Conservation (phyloP, 2,888 invertebrate species). For the Linnaemya vulpina region DNA sequence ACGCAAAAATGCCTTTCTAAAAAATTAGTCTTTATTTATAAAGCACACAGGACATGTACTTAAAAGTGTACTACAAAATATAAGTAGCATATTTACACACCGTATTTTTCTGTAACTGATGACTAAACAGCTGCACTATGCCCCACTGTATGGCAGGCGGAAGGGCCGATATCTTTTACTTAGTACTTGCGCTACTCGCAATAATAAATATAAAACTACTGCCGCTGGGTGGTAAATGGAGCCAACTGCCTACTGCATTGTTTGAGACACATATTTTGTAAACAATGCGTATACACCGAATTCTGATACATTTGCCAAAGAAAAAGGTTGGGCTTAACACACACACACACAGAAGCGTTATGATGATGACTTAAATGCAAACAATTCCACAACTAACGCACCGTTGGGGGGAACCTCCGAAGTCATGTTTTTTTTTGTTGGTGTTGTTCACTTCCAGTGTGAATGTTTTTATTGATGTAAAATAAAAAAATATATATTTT, state of each 20-base stretch:
- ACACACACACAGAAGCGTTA: conserved; percentile 15
- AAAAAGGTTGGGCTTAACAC: conserved; percentile 62
- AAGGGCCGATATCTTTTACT: not conserved
- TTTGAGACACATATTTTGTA: not conserved
- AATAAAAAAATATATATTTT: conserved; percentile 9
- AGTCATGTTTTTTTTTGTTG: conserved; percentile 6
- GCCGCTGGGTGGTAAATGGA: not conserved
- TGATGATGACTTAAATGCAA: conserved; percentile 36
- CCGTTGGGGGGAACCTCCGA: conserved; percentile 51
- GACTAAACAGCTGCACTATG: too few species aligned
- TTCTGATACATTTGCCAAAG: conserved; percentile 9
- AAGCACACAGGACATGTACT: too few species aligned
- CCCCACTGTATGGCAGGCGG: not conserved
- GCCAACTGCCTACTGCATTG: conserved; percentile 11
- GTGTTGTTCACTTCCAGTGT: not conserved
- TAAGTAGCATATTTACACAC: too few species aligned
- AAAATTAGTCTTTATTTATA: too few species aligned
- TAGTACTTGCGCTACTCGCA: not conserved
- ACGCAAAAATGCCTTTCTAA: too few species aligned
- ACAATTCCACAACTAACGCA: conserved; percentile 53
- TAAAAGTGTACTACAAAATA: too few species aligned
- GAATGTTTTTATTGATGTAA: not conserved
- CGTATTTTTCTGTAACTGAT: too few species aligned
- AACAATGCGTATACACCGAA: not conserved
- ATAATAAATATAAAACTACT: not conserved